These are phyloP conservation scores for Cisticola juncidis DNA, from an alignment of 2,113 vertebrate genomes.

Conservation along the genomic window DNA sequence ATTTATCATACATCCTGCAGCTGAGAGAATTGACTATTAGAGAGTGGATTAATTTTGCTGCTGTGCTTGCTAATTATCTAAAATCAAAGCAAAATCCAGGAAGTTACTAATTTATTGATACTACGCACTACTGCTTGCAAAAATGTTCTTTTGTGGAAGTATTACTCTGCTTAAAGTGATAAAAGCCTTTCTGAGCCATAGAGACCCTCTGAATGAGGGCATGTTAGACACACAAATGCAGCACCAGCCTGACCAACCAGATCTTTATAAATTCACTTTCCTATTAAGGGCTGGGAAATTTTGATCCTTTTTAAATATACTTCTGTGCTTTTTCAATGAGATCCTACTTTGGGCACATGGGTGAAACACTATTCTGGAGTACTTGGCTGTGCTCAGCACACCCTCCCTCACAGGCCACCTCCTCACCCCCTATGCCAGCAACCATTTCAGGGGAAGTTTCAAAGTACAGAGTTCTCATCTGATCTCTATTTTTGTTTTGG, in stretches of 20 bases:
- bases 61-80: not conserved
- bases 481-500: not conserved
- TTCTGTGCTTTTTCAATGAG: not conserved
- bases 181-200: not conserved
- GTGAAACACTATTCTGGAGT: not conserved
- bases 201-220: not conserved
- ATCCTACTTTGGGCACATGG: fast-evolving
- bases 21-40: not conserved
- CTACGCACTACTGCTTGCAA: not conserved
- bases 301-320: not conserved
- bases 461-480: not conserved
- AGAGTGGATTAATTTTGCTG: not conserved
- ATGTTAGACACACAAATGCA: not conserved
- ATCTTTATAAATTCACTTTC: not conserved
- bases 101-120: not conserved
- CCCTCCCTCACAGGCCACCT: not conserved
- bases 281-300: not conserved
- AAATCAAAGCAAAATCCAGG: not conserved
- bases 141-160: not conserved
- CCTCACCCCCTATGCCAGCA: fast-evolving
- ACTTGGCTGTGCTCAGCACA: not conserved
- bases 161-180: not conserved
- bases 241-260: not conserved
- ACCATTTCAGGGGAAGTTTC: not conserved
- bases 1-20: not conserved